A percentile compares a stretch with the other conserved stretches of the same genome.
Evolutionary conservation across 1,140 invertebrate species (phyloP).

Genomic region (Episyrphus balteatus): DNA sequence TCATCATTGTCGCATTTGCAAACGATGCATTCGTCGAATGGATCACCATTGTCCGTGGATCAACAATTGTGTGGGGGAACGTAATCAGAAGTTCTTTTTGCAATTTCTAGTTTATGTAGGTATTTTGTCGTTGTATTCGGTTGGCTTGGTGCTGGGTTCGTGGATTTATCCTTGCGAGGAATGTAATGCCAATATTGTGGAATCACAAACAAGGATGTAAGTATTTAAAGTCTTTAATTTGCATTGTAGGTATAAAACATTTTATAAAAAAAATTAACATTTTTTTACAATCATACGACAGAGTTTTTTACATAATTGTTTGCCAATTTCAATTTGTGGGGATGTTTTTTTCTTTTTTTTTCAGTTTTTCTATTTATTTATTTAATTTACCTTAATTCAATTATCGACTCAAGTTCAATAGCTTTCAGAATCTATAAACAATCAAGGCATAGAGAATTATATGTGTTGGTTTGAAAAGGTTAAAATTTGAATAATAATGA

Average conservation of each 20-base stretch:
- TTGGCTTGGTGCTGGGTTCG: constrained; percentile 57
- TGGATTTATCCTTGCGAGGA: constrained; percentile 64
- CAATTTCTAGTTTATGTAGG: constrained; percentile 80
- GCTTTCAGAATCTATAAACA: too few relatives aligned
- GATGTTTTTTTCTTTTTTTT: not conserved
- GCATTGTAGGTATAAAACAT: too few relatives aligned
- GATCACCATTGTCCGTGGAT: constrained; percentile 85
- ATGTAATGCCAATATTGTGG: constrained; percentile 53
- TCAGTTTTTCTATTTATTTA: not conserved
- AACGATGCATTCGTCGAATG: constrained; percentile 76
- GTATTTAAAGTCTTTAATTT: constrained; percentile 27
- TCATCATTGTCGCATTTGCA: constrained; percentile 83
- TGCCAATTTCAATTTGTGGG: not conserved
- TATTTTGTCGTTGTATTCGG: constrained; percentile 54
- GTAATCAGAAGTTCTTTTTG: constrained; percentile 89
- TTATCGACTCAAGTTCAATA: too few relatives aligned
- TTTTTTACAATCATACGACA: not conserved
- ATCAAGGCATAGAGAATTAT: too few relatives aligned
- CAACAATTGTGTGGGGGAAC: constrained; percentile 89
- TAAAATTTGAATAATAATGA: too few relatives aligned
- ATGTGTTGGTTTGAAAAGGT: too few relatives aligned
- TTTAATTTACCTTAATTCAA: not conserved
- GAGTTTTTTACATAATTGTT: not conserved
- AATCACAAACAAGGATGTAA: constrained; percentile 68
- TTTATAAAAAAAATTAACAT: not conserved